Evolutionary conservation across 2,113 vertebrate genomes (phyloP), one percentile per base, ranked within the genome.

Genomic region (Oreotrochilus melanogaster): DNA sequence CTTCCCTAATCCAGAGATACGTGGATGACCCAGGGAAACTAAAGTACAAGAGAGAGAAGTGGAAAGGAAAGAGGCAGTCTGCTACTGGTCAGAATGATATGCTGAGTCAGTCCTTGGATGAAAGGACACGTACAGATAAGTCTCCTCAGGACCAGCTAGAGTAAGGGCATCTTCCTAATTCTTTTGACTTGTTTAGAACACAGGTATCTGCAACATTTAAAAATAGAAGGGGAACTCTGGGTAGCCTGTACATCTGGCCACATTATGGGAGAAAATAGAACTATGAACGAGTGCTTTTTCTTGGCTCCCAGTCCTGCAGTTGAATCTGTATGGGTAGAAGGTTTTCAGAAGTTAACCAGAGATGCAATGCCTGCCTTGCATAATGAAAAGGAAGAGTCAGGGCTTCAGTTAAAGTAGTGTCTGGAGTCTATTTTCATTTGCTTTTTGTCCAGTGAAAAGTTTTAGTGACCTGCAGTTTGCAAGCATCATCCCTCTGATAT

Each of bases 41-140:
- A 2, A 98, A 98, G 89, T 98, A 95, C 35, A 99, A 98, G 35
- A 98, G 98, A 5, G 99, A 99, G 61, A 98, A 98, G 48, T 99
- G 99, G 99, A 98, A 96, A 53, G 99, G 98, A 75, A 98, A 97
- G 94, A 97, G 97, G 37, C 98, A 96, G 37, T 86, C 79, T 42
- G 78, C 98, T 7, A 94, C 93, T 4, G 50, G 96, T 11, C 81
- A 96, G 6, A 80, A 90, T 8, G 95, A 98, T 30, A 14, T 93
- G 51, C 96, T 97, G 48, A 97, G 97, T 85, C 97, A 98, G 70
- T 98, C 97, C 18, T 58, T 98, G 94, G 98, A 98, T 70, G 97
- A 94, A 50, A 93, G 78, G 56, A 91, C 65, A 10, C 76, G 47
- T 17, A 19, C 7, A 5, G 7, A 72, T 25, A 91, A 50, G 51